A percentile compares a stretch with the other conserved stretches of the same genome.
Evolutionary conservation across 2,888 invertebrate species (phyloP).

Genomic region (Glyphotaelius pellucidus): DNA sequence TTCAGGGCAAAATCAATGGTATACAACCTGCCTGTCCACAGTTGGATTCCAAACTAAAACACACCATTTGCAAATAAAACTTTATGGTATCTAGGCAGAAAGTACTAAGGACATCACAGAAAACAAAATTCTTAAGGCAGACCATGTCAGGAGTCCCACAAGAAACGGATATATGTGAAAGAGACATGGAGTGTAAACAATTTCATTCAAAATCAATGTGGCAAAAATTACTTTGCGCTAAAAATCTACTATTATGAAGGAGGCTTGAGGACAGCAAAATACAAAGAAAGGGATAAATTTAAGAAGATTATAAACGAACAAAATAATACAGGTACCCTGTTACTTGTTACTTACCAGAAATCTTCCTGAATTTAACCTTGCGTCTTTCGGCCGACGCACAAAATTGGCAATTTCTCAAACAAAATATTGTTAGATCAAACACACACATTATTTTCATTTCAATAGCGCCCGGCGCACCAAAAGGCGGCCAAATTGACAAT

Average conservation of each 20-base stretch:
- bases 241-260: not conserved
- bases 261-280: not conserved
- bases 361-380: not conserved
- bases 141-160: not conserved
- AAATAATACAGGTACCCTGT: not conserved
- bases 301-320: not conserved
- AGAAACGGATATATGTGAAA: not conserved
- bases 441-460: not conserved
- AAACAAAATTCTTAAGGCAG: not conserved
- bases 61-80: not conserved
- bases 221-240: not conserved
- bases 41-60: not conserved
- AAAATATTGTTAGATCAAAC: not conserved
- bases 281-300: not conserved
- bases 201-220: not conserved
- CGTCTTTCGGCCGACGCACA: not conserved
- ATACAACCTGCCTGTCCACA: not conserved
- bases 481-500: constrained; percentile 13
- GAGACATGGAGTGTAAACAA: no score
- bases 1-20: no score
- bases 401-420: not conserved
- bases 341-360: not conserved
- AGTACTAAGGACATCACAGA: not conserved
- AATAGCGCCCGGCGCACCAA: not conserved
- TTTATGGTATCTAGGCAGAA: not conserved